These are phyloP conservation scores for Anoura caudifer DNA, from an alignment of 2,113 vertebrate genomes.

Conservation along the genomic window DNA sequence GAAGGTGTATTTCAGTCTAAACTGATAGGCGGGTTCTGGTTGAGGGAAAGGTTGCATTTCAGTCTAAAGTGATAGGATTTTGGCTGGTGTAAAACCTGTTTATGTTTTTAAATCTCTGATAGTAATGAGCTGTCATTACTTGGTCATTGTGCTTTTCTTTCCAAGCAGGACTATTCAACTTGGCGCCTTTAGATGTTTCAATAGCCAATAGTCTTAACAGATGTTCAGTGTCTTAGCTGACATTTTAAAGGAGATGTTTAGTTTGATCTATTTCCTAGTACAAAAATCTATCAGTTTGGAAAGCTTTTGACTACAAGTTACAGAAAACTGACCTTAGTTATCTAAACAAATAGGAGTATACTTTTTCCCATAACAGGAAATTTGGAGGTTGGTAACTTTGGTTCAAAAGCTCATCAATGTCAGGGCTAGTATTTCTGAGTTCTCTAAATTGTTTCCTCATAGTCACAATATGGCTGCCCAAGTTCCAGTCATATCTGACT, in stretches of 20 bases:
- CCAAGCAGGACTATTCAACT: not conserved
- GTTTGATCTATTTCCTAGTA: slow-evolving; percentile 5
- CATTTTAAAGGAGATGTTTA: not conserved
- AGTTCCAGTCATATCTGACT: not conserved
- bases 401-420: not conserved
- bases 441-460: not conserved
- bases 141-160: not conserved
- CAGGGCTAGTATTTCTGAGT: not conserved
- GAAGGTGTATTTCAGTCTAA: not conserved
- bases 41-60: not conserved
- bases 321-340: not conserved
- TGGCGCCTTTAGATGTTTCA: not conserved
- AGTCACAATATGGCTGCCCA: not conserved
- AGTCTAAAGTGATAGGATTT: not conserved
- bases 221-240: not conserved
- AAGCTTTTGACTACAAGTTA: not conserved
- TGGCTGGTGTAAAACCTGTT: not conserved
- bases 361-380: not conserved
- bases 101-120: not conserved
- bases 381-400: not conserved
- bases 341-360: not conserved
- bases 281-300: not conserved
- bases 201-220: not conserved
- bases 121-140: not conserved
- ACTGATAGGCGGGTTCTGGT: not conserved